Evolutionary conservation across 2,797 vertebrate species (phyloP).

Genomic region (Rhinoraja longicauda): DNA sequence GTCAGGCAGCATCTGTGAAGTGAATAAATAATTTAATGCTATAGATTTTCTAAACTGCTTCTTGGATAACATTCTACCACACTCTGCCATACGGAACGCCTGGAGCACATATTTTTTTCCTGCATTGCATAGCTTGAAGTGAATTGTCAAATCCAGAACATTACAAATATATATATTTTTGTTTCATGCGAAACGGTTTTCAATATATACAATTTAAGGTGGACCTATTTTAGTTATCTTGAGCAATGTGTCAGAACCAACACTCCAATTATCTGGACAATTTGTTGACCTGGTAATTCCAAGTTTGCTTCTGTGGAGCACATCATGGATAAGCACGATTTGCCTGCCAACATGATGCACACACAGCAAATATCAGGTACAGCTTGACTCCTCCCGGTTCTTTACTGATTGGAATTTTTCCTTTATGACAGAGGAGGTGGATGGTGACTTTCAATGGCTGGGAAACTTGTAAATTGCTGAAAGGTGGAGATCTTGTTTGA

Average conservation of each 20-base stretch:
- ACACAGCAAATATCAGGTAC: not conserved
- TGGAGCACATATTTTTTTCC: not conserved
- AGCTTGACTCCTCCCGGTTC: not conserved
- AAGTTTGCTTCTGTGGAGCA: not conserved
- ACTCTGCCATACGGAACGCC: not conserved
- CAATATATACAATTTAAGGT: not conserved
- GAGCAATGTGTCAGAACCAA: too few relatives aligned
- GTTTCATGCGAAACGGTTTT: not conserved
- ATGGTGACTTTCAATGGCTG: not conserved
- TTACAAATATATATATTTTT: not conserved
- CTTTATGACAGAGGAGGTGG: not conserved
- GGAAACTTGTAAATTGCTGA: not conserved
- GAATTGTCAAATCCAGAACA: not conserved
- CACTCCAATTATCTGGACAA: not conserved
- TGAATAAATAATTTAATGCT: not conserved
- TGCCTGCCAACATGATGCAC: not conserved
- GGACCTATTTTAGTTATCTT: not conserved
- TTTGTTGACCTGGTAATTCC: not conserved
- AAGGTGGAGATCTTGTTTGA: not conserved
- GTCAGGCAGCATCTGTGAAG: not conserved
- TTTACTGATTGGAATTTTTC: not conserved
- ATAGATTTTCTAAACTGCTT: not conserved
- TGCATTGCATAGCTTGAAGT: not conserved
- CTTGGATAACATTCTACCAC: not conserved
- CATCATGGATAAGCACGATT: not conserved